Conservation (phyloP, 1,140 invertebrate genomes). For the Euwallacea similis region DNA sequence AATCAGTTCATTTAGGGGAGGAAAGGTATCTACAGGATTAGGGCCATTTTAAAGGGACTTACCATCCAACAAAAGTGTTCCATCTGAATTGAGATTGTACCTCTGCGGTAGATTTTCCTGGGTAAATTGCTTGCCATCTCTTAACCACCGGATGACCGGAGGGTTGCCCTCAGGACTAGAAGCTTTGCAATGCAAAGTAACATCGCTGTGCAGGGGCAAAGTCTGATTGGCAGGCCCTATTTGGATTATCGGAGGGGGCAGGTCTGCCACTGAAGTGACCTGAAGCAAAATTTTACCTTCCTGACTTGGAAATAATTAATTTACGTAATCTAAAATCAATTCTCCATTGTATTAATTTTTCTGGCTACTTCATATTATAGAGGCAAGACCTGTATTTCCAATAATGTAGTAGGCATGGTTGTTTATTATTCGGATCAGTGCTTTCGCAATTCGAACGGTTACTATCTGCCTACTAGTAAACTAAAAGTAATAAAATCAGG, state of each 20-base stretch:
- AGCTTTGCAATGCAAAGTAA: conserved; percentile 80
- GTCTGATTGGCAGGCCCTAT: conserved; percentile 91
- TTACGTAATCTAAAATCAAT: background rate
- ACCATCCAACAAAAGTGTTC: conserved; percentile 82
- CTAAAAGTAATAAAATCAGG: conserved; percentile 25
- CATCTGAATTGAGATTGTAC: conserved; percentile 65
- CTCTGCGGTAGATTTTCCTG: conserved; percentile 52
- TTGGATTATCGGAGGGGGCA: conserved; percentile 87
- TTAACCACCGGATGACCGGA: conserved; percentile 80
- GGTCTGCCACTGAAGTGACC: conserved; percentile 74
- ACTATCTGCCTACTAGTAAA: conserved; percentile 21
- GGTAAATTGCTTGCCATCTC: conserved; percentile 67
- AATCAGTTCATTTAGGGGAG: conserved; percentile 6
- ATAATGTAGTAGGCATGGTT: background rate
- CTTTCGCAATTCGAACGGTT: conserved; percentile 10
- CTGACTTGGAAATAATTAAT: background rate
- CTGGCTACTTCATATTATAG: background rate
- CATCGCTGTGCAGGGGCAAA: conserved; percentile 75
- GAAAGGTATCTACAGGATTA: background rate
- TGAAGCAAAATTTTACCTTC: conserved; percentile 41
- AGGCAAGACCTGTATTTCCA: background rate
- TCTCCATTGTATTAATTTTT: no score
- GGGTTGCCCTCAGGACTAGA: conserved; percentile 65
- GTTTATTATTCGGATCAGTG: conserved; percentile 16
- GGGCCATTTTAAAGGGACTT: conserved; percentile 40